These are phyloP conservation scores for Drosophila nr. fundita DNA, from an alignment of 2,888 invertebrate genomes.

Conservation along the genomic window DNA sequence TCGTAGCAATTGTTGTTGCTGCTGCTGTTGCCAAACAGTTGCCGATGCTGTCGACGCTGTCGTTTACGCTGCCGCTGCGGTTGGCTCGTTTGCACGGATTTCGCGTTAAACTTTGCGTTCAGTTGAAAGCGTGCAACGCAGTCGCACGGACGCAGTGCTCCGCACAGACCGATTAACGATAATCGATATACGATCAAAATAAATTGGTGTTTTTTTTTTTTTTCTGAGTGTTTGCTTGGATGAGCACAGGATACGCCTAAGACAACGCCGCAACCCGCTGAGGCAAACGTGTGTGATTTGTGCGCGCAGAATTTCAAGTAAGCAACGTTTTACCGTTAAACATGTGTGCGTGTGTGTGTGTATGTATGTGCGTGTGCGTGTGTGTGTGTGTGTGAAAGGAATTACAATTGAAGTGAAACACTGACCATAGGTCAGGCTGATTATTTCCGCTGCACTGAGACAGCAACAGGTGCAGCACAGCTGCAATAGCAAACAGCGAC, in stretches of 20 bases:
- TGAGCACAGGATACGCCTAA: constrained; percentile 42
- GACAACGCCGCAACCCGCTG: constrained; percentile 15
- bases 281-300: constrained; percentile 19
- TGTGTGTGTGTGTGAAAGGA: constrained; percentile 37
- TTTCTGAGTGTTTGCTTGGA: constrained; percentile 15
- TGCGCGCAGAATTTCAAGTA: constrained; percentile 64
- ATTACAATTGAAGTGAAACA: constrained; percentile 46
- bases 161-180: constrained; percentile 47
- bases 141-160: constrained; percentile 70
- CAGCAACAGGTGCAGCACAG: constrained; percentile 26
- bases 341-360: constrained; percentile 1
- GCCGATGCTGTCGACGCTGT: constrained; percentile 40
- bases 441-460: constrained; percentile 27
- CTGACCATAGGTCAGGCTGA: constrained; percentile 26
- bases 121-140: constrained; percentile 79
- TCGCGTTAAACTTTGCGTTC: constrained; percentile 71
- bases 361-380: background rate
- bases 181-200: constrained; percentile 17
- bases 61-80: constrained; percentile 21
- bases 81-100: constrained; percentile 64
- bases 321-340: constrained; percentile 39
- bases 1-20: constrained; percentile 16
- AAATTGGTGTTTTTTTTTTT: constrained; percentile 12
- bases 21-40: constrained; percentile 55
- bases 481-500: constrained; percentile 7